Evolutionary conservation across 2,113 vertebrate species (phyloP).

Genomic region (Platysteira castanea): DNA sequence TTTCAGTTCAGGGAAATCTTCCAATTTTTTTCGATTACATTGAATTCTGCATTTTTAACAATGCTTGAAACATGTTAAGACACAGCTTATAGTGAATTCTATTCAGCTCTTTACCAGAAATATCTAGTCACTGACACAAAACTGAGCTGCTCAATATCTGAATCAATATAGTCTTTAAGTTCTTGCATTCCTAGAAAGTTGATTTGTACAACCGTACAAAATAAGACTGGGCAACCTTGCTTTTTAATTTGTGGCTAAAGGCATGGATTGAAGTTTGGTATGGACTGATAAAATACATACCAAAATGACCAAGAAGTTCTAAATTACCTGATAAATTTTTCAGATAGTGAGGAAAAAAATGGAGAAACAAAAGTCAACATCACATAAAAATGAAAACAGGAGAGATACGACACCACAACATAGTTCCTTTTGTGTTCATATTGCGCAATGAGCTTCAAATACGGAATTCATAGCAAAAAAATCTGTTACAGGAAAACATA

Average conservation of each 20-base stretch:
- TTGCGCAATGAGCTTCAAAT: not conserved
- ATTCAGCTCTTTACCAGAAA: not conserved
- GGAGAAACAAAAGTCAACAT: accelerated
- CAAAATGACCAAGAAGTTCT: not conserved
- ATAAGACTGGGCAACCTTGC: not conserved
- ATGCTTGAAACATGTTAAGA: not conserved
- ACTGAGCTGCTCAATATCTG: not conserved
- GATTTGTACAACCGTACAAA: not conserved
- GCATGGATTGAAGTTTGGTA: not conserved
- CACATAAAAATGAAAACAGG: not conserved
- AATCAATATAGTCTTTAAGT: not conserved
- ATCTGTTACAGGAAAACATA: not conserved
- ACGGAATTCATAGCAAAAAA: not conserved
- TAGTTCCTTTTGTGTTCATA: not conserved
- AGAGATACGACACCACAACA: not conserved
- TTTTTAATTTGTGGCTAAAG: not conserved
- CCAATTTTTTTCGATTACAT: not conserved
- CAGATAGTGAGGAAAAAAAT: not conserved
- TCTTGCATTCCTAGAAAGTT: not conserved
- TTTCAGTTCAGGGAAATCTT: not conserved
- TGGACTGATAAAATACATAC: not conserved
- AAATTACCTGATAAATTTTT: not conserved
- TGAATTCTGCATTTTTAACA: not conserved
- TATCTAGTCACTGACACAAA: not conserved
- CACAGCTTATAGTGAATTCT: not conserved